Base-by-base conservation (phyloP, 2,888 invertebrate species). In the Scelioninae gen. 1 region DNA sequence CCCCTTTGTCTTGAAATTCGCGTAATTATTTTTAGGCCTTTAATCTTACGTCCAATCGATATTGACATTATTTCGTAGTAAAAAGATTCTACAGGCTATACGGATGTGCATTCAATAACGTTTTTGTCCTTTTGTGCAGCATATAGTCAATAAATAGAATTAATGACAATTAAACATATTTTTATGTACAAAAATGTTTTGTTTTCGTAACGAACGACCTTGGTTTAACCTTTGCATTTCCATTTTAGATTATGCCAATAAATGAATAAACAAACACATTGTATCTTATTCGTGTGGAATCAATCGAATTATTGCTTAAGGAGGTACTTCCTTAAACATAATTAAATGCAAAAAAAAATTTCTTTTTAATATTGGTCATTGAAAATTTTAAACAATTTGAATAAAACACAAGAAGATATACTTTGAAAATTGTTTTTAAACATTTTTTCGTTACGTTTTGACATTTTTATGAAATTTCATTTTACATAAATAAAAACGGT, bases 1-100 rank as follows among this genome's bases (percentile, higher is more conserved):
- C n/a, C n/a, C n/a, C n/a, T n/a, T n/a, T n/a, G n/a, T n/a, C n/a
- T n/a, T n/a, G n/a, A n/a, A n/a, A n/a, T n/a, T n/a, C n/a, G 63
- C n/a, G 43, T 63, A 80, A 75, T 80, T 75, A 80, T 80, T 80
- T 47, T 68, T 68, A 60, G 63, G 38, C 43, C 47, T 68, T 63
- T 63, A 63, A 80, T 74, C 62, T 66, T 60, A 53, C 43, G 10
- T 45, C n/a, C 49, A 23, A 65, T 78, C 78, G 65, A 78, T 71
- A 78, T 56, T 71, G 55, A 65, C 71, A 58, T 71, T 71, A 71
- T 63, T 62, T 69, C 38, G 43, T n/a, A 38, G 60, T 31, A 53
- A n/a, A 53, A 53, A 31, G 31, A 53, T 11, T 53, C 6, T 31
- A n/a, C 31, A n/a, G 15, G n/a, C 53, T n/a, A 7, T 15, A 47